Percentiles rank a stretch among this genome's conserved stretches.
These are phyloP conservation scores for Xyrichtys novacula DNA, from an alignment of 2,797 vertebrate species.

Conservation along the genomic window DNA sequence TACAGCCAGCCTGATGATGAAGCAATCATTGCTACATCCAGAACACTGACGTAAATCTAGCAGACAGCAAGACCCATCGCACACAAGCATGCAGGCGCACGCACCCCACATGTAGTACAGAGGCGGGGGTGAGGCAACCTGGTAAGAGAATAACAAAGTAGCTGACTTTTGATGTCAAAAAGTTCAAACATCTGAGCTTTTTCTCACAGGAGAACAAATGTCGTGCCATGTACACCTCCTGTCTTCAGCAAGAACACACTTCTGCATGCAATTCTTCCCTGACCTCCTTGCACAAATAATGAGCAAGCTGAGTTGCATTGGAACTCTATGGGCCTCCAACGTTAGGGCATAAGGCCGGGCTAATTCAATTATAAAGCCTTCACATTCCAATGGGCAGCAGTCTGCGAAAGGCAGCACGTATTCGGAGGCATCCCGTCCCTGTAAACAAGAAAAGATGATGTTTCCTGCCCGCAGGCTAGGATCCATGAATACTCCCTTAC, in stretches of 20 bases:
- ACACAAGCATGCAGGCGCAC: conserved; percentile 3
- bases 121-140: neutral
- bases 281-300: conserved; percentile 58
- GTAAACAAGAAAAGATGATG: conserved; percentile 61
- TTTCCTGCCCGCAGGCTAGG: conserved; percentile 45
- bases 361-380: conserved; percentile 77
- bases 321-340: conserved; percentile 57
- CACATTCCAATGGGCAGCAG: conserved; percentile 63
- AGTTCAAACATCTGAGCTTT: neutral
- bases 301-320: conserved; percentile 49
- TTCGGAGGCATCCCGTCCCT: conserved; percentile 40
- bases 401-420: conserved; percentile 40
- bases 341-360: conserved; percentile 56
- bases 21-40: conserved; percentile 56
- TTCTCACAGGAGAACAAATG: neutral
- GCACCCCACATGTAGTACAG: neutral
- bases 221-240: neutral
- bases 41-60: conserved; percentile 55
- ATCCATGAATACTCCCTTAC: conserved; percentile 35
- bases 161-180: neutral
- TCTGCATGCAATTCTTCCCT: conserved; percentile 27
- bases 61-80: conserved; percentile 20
- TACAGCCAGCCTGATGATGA: conserved; percentile 58
- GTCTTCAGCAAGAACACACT: conserved; percentile 14
- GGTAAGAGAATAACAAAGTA: conserved; percentile 1